Conservation (phyloP, 2,888 invertebrate genomes). For the Noctua pronuba region DNA sequence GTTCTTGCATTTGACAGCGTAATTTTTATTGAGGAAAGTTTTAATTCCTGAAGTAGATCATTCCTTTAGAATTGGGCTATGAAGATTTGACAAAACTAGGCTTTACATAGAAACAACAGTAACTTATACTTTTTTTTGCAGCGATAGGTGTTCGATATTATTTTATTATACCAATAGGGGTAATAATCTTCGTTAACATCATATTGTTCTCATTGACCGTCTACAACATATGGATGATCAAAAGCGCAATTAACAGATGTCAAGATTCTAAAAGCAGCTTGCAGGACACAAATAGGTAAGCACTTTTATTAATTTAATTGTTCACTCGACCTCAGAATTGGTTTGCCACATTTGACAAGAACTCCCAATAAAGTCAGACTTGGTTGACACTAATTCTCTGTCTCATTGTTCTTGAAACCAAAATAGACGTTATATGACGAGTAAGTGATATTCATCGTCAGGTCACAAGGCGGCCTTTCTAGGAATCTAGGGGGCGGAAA, state of each 20-base stretch:
- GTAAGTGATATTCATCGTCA: too few species aligned
- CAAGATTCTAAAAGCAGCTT: too few species aligned
- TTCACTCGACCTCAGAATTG: background rate
- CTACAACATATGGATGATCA: too few species aligned
- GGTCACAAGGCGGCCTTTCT: too few species aligned
- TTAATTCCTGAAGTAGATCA: too few species aligned
- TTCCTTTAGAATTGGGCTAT: background rate
- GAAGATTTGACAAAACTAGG: background rate
- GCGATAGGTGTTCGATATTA: background rate
- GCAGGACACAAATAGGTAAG: too few species aligned
- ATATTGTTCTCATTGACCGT: slow-evolving; percentile 39
- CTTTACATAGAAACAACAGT: background rate
- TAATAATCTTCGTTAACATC: slow-evolving; percentile 39
- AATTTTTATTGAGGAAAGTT: background rate
- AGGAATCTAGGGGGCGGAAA: too few species aligned
- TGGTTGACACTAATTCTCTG: background rate
- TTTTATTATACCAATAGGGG: slow-evolving; percentile 20
- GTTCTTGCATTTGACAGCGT: too few species aligned
- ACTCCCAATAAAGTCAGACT: background rate
- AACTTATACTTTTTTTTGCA: background rate
- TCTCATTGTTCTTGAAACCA: background rate
- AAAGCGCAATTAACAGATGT: too few species aligned
- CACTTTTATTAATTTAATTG: too few species aligned
- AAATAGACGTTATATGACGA: too few species aligned
- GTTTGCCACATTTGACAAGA: background rate